Conservation (phyloP, 2,113 vertebrate genomes). For the Noturus placidus region DNA sequence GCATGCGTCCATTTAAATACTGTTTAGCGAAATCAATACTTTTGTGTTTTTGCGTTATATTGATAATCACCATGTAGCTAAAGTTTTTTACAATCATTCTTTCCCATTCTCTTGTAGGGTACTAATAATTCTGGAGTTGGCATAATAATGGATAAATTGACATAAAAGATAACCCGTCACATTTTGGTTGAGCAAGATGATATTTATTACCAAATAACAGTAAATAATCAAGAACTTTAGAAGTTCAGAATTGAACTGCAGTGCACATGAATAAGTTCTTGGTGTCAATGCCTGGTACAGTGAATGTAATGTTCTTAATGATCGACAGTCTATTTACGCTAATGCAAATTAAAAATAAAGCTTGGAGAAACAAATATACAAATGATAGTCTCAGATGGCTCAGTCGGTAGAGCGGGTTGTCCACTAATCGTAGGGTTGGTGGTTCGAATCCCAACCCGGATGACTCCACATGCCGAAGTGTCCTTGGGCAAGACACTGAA, state of each 20-base stretch:
- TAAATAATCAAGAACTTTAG: neutral
- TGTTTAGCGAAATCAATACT: neutral
- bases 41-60: neutral
- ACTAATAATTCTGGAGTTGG: neutral
- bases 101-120: neutral
- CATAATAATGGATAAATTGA: neutral
- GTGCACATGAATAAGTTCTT: neutral
- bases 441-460: no score
- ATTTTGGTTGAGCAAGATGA: conserved; percentile 9
- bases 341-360: neutral
- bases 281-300: neutral
- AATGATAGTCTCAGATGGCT: neutral
- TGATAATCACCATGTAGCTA: neutral
- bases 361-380: neutral
- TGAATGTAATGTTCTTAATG: neutral
- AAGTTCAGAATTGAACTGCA: neutral
- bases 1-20: neutral
- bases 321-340: conserved; percentile 19
- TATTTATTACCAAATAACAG: conserved; percentile 41
- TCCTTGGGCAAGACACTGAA: no score
- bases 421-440: no score
- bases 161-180: neutral
- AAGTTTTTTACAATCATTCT: neutral
- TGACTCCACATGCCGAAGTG: no score
- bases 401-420: no score